These are phyloP conservation scores for Vannuccia rotundouncinata DNA, from an alignment of 2,888 invertebrate species.

Conservation along the genomic window DNA sequence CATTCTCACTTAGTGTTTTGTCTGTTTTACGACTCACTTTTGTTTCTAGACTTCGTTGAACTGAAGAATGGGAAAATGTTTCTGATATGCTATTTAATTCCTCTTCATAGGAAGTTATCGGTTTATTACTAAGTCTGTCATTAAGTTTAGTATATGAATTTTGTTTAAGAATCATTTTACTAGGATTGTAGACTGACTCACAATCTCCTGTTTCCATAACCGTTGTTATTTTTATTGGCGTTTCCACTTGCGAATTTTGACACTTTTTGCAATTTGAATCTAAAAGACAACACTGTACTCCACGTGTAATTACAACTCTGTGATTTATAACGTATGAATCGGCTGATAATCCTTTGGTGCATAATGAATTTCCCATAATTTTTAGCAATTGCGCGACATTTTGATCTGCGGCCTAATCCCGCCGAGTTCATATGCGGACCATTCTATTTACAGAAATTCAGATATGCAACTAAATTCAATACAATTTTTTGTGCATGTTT, in stretches of 20 bases:
- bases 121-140: background rate
- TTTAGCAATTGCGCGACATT: background rate
- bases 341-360: background rate
- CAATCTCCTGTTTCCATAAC: background rate
- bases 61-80: background rate
- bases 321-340: background rate
- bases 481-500: too few relatives aligned
- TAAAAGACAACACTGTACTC: background rate
- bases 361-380: background rate
- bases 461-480: background rate
- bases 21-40: background rate
- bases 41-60: background rate
- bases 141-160: background rate
- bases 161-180: background rate
- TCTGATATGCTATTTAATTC: background rate
- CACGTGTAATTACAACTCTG: background rate
- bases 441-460: background rate
- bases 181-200: background rate
- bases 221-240: background rate
- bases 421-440: background rate
- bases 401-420: background rate
- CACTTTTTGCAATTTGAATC: background rate
- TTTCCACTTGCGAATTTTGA: background rate
- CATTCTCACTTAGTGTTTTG: too few relatives aligned
- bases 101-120: background rate